Percentiles rank a stretch among this genome's conserved stretches.
These are phyloP conservation scores for Nyleta sp. DNA, from an alignment of 2,888 invertebrate genomes.

Conservation along the genomic window DNA sequence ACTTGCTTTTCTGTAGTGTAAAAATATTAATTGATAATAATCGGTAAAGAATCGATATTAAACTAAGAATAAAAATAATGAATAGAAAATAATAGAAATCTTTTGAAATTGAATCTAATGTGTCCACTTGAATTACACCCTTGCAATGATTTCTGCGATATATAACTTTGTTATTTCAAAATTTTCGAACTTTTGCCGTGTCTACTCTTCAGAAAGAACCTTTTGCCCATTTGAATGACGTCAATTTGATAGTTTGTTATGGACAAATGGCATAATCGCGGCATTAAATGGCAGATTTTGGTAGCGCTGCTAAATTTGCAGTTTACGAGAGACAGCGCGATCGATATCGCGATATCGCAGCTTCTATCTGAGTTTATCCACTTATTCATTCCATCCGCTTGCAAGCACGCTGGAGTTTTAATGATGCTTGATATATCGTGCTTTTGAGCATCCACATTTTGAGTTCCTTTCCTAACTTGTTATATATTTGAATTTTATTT, in stretches of 20 bases:
- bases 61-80: no score
- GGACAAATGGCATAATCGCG: slow-evolving; percentile 22
- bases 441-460: slow-evolving; percentile 44
- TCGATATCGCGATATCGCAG: slow-evolving; percentile 72
- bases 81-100: no score
- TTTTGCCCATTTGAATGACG: neutral
- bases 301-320: slow-evolving; percentile 66
- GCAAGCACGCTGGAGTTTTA: slow-evolving; percentile 61
- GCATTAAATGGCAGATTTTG: slow-evolving; percentile 37
- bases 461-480: slow-evolving; percentile 48
- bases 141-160: no score
- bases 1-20: no score
- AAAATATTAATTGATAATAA: no score
- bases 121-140: no score
- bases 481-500: slow-evolving; percentile 55
- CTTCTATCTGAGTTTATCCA: slow-evolving; percentile 62
- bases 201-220: neutral
- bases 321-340: slow-evolving; percentile 70
- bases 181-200: neutral
- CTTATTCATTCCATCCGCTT: slow-evolving; percentile 62
- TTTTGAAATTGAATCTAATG: no score
- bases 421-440: slow-evolving; percentile 60
- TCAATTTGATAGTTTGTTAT: slow-evolving; percentile 15
- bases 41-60: no score
- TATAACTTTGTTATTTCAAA: no score